phyloP scores from a whole-genome alignment of 2,888 invertebrate species.

The Odontomyia ornata region DNA sequence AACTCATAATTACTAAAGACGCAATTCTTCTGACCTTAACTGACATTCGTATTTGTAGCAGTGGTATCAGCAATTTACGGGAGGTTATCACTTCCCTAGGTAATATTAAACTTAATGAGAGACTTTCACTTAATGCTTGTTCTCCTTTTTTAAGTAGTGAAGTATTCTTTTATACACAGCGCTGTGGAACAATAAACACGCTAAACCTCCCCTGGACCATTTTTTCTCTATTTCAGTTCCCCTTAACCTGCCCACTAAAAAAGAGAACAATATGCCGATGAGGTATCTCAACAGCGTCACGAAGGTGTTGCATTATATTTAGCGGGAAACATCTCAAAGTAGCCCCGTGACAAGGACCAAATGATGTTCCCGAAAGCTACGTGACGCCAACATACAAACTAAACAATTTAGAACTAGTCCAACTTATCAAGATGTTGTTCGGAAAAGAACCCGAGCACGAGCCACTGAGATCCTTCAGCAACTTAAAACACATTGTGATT shows the following conservation, averaged over 20 bases:
- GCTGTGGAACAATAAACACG: constrained; percentile 9
- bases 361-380: not conserved
- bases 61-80: not conserved
- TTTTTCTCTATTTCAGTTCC: not conserved
- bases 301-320: not conserved
- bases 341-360: too few species aligned
- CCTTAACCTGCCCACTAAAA: not conserved
- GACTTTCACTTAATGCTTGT: constrained; percentile 14
- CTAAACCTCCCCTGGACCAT: not conserved
- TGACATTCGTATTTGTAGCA: not conserved
- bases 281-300: not conserved
- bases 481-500: constrained; percentile 29
- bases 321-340: not conserved
- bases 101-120: constrained; percentile 20
- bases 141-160: constrained; percentile 8
- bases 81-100: not conserved
- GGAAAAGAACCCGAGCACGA: not conserved
- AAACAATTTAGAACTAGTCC: not conserved
- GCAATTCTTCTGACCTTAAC: not conserved
- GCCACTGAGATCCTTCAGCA: not conserved
- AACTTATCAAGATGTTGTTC: not conserved
- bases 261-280: too few species aligned
- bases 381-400: too few species aligned
- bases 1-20: too few species aligned
- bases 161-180: constrained; percentile 25